Percentiles rank a stretch among this genome's conserved stretches.
These are phyloP conservation scores for Halocynthia roretzi DNA, from an alignment of 23 tunicate species.

Conservation along the genomic window DNA sequence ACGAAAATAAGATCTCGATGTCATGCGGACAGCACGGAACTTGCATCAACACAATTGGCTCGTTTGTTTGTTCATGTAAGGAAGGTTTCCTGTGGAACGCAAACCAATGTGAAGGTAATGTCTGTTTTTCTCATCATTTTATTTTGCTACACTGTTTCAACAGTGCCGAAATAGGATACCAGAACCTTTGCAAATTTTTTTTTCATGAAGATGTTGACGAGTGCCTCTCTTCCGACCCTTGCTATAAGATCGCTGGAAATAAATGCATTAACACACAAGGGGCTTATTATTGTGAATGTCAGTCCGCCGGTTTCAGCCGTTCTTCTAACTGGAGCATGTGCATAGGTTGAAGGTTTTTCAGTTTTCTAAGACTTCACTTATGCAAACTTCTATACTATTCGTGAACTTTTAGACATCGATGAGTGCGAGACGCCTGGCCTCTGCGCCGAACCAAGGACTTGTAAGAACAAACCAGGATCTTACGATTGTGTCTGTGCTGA, in stretches of 20 bases:
- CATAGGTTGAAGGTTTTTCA: not conserved
- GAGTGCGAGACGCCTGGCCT: slow-evolving; percentile 34
- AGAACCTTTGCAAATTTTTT: not conserved
- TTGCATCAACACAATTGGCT: slow-evolving; percentile 54
- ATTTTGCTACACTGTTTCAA: too few relatives aligned
- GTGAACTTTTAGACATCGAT: slow-evolving; percentile 41
- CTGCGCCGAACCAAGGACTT: slow-evolving; percentile 51
- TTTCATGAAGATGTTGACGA: slow-evolving; percentile 57
- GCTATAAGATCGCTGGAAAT: slow-evolving; percentile 37
- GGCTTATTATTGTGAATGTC: slow-evolving; percentile 61
- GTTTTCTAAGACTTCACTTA: not conserved
- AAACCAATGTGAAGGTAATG: slow-evolving; percentile 54
- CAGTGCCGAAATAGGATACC: too few relatives aligned
- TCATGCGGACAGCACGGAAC: not conserved
- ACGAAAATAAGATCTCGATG: not conserved
- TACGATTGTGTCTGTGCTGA: slow-evolving; percentile 51
- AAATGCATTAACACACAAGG: slow-evolving; percentile 54
- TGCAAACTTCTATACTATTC: not conserved
- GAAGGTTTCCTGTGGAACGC: slow-evolving; percentile 49
- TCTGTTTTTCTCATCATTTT: not conserved
- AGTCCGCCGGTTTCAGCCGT: slow-evolving; percentile 27
- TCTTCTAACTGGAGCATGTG: slow-evolving; percentile 17
- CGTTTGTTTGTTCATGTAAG: slow-evolving; percentile 49
- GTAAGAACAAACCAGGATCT: slow-evolving; percentile 47
- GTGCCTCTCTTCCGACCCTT: slow-evolving; percentile 49